Evolutionary conservation across 2,888 invertebrate genomes (phyloP).

Genomic region (Ichneumon xanthorius): DNA sequence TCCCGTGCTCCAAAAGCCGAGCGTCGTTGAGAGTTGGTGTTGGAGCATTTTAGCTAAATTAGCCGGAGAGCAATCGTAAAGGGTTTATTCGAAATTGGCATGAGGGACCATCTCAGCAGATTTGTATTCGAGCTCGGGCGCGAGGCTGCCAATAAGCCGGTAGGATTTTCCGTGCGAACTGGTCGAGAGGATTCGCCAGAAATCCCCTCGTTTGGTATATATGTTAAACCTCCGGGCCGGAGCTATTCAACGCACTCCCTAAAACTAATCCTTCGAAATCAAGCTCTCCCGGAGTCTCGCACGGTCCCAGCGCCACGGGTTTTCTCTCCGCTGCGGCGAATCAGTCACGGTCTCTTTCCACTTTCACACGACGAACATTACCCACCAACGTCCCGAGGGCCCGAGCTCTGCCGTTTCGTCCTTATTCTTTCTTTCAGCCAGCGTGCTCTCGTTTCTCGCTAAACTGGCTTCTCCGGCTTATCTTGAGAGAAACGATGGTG

Average conservation of each 20-base stretch:
- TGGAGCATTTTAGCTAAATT: slow-evolving; percentile 14
- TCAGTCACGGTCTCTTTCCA: slow-evolving; percentile 32
- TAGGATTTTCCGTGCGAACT: slow-evolving; percentile 26
- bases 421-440: slow-evolving; percentile 37
- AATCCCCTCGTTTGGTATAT: slow-evolving; percentile 47
- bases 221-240: slow-evolving; percentile 49
- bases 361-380: slow-evolving; percentile 28
- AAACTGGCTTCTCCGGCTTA: slow-evolving; percentile 27
- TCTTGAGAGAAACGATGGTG: not conserved
- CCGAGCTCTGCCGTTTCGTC: slow-evolving; percentile 8
- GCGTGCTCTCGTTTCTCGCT: slow-evolving; percentile 22
- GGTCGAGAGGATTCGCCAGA: slow-evolving; percentile 26
- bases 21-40: not conserved
- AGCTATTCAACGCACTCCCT: slow-evolving; percentile 60
- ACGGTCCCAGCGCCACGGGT: not conserved
- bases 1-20: not conserved
- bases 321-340: not conserved
- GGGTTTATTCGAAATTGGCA: slow-evolving; percentile 22
- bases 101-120: not conserved
- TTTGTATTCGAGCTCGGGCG: slow-evolving; percentile 4
- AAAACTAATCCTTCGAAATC: slow-evolving; percentile 62
- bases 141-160: slow-evolving; percentile 9
- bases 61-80: slow-evolving; percentile 21
- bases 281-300: slow-evolving; percentile 16
- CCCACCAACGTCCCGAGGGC: not conserved